Evolutionary conservation across 1,140 invertebrate genomes (phyloP).

Genomic region (Zeugodacus cucurbitae): DNA sequence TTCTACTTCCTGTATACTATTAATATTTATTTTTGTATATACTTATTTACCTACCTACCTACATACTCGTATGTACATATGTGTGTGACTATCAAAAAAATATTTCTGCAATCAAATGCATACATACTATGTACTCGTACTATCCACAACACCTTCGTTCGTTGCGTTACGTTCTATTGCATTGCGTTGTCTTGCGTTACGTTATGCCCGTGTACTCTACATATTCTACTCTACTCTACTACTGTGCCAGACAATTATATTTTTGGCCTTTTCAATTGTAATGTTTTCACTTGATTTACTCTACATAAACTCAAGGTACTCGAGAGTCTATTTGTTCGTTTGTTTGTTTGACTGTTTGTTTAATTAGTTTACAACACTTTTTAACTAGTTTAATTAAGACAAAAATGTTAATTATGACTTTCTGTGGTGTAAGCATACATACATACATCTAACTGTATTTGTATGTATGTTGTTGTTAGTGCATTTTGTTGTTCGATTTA

Average conservation of each 20-base stretch:
- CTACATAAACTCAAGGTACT: slow-evolving; percentile 57
- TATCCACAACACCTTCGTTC: neutral
- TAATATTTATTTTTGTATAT: slow-evolving; percentile 34
- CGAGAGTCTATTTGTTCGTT: neutral
- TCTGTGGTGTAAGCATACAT: neutral
- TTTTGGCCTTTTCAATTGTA: slow-evolving; percentile 67
- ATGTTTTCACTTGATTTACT: slow-evolving; percentile 68
- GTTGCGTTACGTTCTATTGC: neutral
- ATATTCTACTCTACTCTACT: neutral
- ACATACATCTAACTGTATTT: neutral
- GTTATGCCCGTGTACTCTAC: slow-evolving; percentile 26
- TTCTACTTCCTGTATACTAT: neutral
- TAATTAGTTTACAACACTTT: neutral
- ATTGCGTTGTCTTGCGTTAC: neutral
- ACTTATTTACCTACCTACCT: slow-evolving; percentile 44
- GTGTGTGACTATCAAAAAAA: neutral
- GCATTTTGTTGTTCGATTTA: neutral
- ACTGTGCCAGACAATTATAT: slow-evolving; percentile 64
- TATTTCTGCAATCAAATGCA: neutral
- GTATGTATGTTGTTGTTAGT: neutral
- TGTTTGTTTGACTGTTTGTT: slow-evolving; percentile 5
- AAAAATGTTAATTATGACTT: neutral
- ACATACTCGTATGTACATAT: slow-evolving; percentile 41
- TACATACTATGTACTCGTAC: neutral
- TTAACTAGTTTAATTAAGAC: neutral